Evolutionary conservation across 1,140 invertebrate species (phyloP), one percentile per base, ranked within the genome.

Genomic region (Dendrolimus punctatus): DNA sequence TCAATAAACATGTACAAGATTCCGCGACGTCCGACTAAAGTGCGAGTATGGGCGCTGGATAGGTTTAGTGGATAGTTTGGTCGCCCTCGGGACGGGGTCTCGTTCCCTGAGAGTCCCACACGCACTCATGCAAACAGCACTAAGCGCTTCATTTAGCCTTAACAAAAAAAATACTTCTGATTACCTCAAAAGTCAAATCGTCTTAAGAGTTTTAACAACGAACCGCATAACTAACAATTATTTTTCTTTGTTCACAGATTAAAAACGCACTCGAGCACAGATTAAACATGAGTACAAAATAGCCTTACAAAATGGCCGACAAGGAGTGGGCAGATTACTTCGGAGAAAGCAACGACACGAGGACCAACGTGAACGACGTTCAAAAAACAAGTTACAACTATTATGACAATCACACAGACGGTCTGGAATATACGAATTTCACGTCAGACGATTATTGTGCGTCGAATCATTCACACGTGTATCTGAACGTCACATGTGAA

Each of bases 401-500:
- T 36, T 67, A 58, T 46, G 74, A 81, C 2, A 81, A 84, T 51
- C 50, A 55, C 8, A 74, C 76, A 2, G 70, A 70, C 0, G 53
- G 44, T 9, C 62, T 61, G 4, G 64, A 57, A 39, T 85, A 74
- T 62, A 67, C 72, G 5, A 85, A 85, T 54, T 84, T 84, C 48
- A 73, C 73, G 0, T 62, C 66, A 0, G 79, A 80, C 10, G 79
- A 85, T 53, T 85, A 69, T 46, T 85, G 82, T 55, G 55, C 67
- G 5, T 81, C 81, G 3, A 85, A 85, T 40, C 64, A 75, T 53
- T 82, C 80, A 0, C 82, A 83, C 38, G 70, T 72, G 1, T 88
- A 83, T 57, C 65, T 92, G 48, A 93, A 92, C 70, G 89, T 93
- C 0, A 92, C 91, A 0, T 88, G 85, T 46, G 91, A 92, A 57